Conservation (phyloP, 2,797 vertebrate species). For the Benthosema pterotum region DNA sequence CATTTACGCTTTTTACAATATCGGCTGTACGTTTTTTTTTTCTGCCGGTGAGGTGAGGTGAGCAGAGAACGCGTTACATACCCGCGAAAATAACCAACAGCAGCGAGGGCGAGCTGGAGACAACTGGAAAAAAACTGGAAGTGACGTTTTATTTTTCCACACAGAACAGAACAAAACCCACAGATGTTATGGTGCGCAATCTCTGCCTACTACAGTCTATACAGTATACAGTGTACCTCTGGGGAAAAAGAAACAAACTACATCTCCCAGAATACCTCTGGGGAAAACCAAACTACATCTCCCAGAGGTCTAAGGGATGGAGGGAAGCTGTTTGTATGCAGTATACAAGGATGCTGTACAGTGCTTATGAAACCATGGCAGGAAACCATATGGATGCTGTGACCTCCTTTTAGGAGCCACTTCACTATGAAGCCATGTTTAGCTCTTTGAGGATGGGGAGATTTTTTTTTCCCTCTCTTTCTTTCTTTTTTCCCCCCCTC, state of each 20-base stretch:
- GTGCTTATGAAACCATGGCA: slow-evolving; percentile 42
- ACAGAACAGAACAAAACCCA: slow-evolving; percentile 29
- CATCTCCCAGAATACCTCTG: slow-evolving; percentile 45
- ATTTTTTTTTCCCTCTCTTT: too few species aligned
- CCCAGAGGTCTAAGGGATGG: slow-evolving; percentile 25
- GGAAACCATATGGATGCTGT: slow-evolving; percentile 35
- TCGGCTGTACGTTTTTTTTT: slow-evolving; percentile 38
- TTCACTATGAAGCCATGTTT: slow-evolving; percentile 73
- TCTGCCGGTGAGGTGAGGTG: slow-evolving; percentile 34
- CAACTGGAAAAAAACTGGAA: slow-evolving; percentile 31
- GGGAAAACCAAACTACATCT: slow-evolving; percentile 43
- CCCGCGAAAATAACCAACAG: slow-evolving; percentile 27
- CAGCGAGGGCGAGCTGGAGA: slow-evolving; percentile 37
- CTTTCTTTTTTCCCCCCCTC: too few species aligned
- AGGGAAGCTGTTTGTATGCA: slow-evolving; percentile 47
- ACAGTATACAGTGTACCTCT: slow-evolving; percentile 16
- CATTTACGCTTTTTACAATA: slow-evolving; percentile 31
- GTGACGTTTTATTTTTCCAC: slow-evolving; percentile 48
- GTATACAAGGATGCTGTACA: slow-evolving; percentile 53
- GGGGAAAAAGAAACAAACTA: slow-evolving; percentile 30
- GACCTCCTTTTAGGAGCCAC: slow-evolving; percentile 60
- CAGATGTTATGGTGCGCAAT: slow-evolving; percentile 48
- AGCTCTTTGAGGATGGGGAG: slow-evolving; percentile 47
- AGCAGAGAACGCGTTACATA: slow-evolving; percentile 30
- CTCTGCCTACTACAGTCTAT: slow-evolving; percentile 17